Conservation (phyloP, 2,113 vertebrate species). For the Balaeniceps rex region DNA sequence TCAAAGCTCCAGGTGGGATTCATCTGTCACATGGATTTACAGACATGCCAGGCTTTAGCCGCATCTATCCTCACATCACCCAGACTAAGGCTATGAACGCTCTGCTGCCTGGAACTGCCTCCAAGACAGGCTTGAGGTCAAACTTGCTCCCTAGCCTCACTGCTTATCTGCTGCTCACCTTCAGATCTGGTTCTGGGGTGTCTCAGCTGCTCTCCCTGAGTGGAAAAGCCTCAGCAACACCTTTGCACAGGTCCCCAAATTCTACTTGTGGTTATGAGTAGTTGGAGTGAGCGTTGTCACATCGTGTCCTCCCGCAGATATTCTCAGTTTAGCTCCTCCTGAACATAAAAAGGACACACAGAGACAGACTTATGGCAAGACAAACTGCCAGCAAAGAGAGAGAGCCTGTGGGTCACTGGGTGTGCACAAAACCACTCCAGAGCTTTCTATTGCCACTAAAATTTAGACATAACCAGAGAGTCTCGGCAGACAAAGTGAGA, state of each 20-base stretch:
- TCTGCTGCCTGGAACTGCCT: background rate
- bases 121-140: background rate
- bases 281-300: background rate
- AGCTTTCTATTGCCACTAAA: background rate
- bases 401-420: background rate
- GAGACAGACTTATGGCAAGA: background rate
- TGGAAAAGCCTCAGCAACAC: background rate
- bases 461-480: background rate
- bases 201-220: background rate
- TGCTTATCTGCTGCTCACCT: background rate
- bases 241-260: background rate
- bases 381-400: background rate
- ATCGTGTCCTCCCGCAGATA: background rate
- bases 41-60: background rate
- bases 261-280: background rate
- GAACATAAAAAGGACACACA: background rate
- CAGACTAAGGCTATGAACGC: background rate
- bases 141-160: too few relatives aligned
- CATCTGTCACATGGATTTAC: background rate
- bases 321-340: background rate
- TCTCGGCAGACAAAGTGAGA: background rate
- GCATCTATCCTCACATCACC: background rate
- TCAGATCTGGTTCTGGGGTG: background rate
- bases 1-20: background rate
- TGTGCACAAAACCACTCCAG: background rate